These are phyloP conservation scores for Furcula furcula DNA, from an alignment of 2,888 invertebrate species.

Conservation along the genomic window DNA sequence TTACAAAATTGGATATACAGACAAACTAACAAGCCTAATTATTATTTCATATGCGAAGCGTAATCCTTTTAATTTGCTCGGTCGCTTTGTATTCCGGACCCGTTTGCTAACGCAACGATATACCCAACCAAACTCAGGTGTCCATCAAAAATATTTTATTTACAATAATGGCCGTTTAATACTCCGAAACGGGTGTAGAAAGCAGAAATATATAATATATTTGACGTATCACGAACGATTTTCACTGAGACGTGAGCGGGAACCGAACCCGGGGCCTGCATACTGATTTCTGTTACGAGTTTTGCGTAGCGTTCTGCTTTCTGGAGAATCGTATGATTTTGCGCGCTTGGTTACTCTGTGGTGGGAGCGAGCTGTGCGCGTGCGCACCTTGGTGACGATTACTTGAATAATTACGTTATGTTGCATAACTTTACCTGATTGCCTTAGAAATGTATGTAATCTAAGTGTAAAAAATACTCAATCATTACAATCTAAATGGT, in stretches of 20 bases:
- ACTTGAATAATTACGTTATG: conserved; percentile 20
- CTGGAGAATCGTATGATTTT: conserved; percentile 35
- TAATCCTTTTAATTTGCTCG: conserved; percentile 32
- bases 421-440: conserved; percentile 10
- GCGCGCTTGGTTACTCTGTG: conserved; percentile 18
- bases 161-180: conserved; percentile 42
- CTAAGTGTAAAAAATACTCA: too few species aligned
- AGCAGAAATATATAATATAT: conserved; percentile 62
- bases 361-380: conserved; percentile 19
- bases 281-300: conserved; percentile 60
- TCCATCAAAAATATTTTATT: conserved; percentile 39
- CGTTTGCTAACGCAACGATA: conserved; percentile 25
- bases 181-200: conserved; percentile 63
- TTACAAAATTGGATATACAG: conserved; percentile 29
- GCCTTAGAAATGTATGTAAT: conserved; percentile 1
- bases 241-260: conserved; percentile 66
- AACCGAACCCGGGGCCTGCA: conserved; percentile 55
- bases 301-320: conserved; percentile 43
- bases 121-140: conserved; percentile 6
- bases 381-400: conserved; percentile 21
- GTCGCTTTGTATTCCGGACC: conserved; percentile 29
- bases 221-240: conserved; percentile 59
- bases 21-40: conserved; percentile 23
- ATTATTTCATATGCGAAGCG: conserved; percentile 29
- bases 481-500: too few species aligned